phyloP scores from a whole-genome alignment of 2,888 invertebrate genomes.

The Chymomyza caudatula region DNA sequence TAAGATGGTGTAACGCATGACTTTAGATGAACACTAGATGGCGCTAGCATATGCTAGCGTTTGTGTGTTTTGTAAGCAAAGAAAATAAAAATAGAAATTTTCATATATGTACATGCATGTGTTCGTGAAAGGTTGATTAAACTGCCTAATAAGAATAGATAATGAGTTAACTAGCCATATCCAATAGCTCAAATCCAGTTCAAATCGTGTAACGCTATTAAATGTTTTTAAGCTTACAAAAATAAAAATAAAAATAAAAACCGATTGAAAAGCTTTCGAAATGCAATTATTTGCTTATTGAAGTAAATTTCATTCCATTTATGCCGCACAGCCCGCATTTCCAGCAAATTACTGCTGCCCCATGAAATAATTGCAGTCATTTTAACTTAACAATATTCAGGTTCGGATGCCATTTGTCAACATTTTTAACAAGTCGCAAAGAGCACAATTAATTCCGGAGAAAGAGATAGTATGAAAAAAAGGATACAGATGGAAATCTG shows the following conservation, averaged over 20 bases:
- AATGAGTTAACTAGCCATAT: too few species aligned
- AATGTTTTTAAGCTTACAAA: background rate
- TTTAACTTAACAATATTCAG: slow-evolving; percentile 20
- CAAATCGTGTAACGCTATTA: too few species aligned
- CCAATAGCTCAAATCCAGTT: background rate
- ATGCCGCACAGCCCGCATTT: background rate
- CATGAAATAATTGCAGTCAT: slow-evolving; percentile 40
- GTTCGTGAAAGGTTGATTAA: too few species aligned
- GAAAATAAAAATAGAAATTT: too few species aligned
- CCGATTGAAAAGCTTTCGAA: background rate
- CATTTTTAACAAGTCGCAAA: slow-evolving; percentile 43
- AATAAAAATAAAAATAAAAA: background rate
- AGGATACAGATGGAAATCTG: slow-evolving; percentile 31
- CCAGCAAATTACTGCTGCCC: background rate
- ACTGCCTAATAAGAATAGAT: too few species aligned
- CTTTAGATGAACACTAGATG: too few species aligned
- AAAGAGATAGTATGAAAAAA: background rate
- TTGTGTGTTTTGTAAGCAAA: too few species aligned
- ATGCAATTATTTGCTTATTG: background rate
- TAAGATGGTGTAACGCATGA: too few species aligned
- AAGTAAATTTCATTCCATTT: background rate
- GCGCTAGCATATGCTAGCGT: too few species aligned
- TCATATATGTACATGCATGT: too few species aligned
- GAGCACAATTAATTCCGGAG: slow-evolving; percentile 40
- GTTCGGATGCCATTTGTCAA: slow-evolving; percentile 38